Evolutionary conservation across 2,888 invertebrate genomes (phyloP), one percentile per base, ranked within the genome.

Genomic region (Odontothrips loti): DNA sequence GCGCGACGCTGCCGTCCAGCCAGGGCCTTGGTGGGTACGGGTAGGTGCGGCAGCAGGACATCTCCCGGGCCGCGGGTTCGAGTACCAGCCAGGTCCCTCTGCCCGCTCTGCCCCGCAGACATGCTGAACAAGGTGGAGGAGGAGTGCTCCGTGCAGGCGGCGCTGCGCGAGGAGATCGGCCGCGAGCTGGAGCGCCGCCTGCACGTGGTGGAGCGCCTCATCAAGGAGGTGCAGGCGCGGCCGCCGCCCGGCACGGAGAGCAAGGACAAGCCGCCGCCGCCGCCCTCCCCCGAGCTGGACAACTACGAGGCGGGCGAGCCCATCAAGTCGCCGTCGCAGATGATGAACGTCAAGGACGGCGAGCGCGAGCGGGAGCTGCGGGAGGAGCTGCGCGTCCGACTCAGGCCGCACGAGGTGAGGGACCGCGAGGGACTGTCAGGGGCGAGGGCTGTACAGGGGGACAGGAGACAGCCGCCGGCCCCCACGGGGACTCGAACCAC

Each of bases 351-450:
- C 68, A 75, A 75, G 68, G 68, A 23, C 68, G 68, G 88, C 82
- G 84, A 86, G 0, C 87, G 86, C 0, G 87, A 87, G 1, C 84
- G 86, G 27, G 86, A 85, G 47, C 83, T 90, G 63, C 88, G 89
- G 80, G 88, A 88, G 0, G 88, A 89, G 1, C 89, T 90, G 80
- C 84, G 29, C 0, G 86, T 87, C 11, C 89, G 90, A 82, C 87
- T 88, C 82, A 89, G 88, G 29, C 89, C 89, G 0, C 86, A 88
- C 0, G 86, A 87, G 0, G 86, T 86, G 0, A 88, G 87, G 81
- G 85, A 0, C 27, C 3, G 89, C 0, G 86, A 86, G 0, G 89
- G 88, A 80, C 48, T 90, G 0, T 88, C n/a, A n/a, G n/a, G n/a
- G n/a, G n/a, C n/a, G n/a, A n/a, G n/a, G n/a, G n/a, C n/a, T n/a